phyloP scores from a whole-genome alignment of 2,113 vertebrate genomes.

The Cromileptes altivelis region DNA sequence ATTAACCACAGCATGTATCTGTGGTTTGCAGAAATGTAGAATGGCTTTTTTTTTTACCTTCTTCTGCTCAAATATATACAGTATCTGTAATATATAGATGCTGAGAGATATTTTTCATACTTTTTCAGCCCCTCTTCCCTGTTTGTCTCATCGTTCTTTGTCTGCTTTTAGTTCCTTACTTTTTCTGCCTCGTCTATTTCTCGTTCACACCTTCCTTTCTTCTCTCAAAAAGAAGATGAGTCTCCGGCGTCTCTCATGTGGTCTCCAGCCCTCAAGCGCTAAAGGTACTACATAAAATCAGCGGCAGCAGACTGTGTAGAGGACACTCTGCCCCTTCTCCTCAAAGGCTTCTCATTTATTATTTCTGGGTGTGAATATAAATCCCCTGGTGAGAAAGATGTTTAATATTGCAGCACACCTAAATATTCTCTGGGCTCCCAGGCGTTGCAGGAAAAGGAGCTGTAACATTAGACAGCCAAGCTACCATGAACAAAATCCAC shows the following conservation, averaged over 20 bases:
- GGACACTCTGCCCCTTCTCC: neutral
- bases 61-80: neutral
- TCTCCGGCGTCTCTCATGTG: neutral
- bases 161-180: neutral
- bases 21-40: too few relatives aligned
- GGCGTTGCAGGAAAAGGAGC: neutral
- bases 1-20: too few relatives aligned
- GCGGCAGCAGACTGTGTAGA: neutral
- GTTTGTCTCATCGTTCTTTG: neutral
- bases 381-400: neutral
- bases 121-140: neutral
- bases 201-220: neutral
- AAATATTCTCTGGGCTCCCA: neutral
- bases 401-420: neutral
- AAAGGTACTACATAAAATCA: neutral
- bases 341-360: constrained; percentile 6
- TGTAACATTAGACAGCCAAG: neutral
- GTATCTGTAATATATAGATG: too few relatives aligned
- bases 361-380: constrained; percentile 8
- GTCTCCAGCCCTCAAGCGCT: neutral
- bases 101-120: neutral
- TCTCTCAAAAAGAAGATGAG: neutral
- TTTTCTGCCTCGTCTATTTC: neutral
- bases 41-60: neutral
- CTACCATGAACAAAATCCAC: neutral